Evolutionary conservation across 2,113 vertebrate species (phyloP).

Genomic region (Nothocercus nigrocapillus): DNA sequence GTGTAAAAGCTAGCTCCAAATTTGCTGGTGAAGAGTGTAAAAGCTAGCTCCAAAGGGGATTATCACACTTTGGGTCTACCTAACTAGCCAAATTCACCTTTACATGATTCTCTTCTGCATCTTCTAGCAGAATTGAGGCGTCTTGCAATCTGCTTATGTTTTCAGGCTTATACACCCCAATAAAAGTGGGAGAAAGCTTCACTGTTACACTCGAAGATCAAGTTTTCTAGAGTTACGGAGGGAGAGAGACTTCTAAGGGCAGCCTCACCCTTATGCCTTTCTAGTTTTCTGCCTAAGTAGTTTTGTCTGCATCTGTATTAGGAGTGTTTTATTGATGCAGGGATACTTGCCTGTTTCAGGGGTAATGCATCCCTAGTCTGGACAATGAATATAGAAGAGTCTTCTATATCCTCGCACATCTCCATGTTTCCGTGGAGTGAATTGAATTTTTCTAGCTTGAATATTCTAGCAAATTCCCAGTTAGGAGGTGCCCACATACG

Average conservation of each 20-base stretch:
- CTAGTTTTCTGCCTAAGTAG: not conserved
- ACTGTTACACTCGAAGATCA: not conserved
- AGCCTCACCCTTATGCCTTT: not conserved
- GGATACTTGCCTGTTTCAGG: not conserved
- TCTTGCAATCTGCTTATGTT: not conserved
- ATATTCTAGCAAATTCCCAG: not conserved
- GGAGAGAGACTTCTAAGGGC: not conserved
- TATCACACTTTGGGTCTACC: not conserved
- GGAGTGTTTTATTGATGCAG: not conserved
- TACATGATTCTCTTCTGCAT: not conserved
- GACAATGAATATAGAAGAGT: not conserved
- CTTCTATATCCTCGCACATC: not conserved
- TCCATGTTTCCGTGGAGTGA: not conserved
- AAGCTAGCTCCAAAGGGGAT: not conserved
- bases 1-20: not conserved
- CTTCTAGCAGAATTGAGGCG: not conserved
- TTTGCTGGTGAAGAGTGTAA: not conserved
- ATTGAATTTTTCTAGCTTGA: not conserved
- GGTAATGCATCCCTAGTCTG: not conserved
- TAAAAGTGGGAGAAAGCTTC: not conserved
- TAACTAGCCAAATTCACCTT: not conserved
- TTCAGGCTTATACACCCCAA: not conserved
- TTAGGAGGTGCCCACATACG: not conserved
- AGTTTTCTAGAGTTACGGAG: not conserved
- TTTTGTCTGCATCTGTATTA: not conserved